These are phyloP conservation scores for Pithys albifrons DNA, from an alignment of 2,113 vertebrate genomes.

Conservation along the genomic window DNA sequence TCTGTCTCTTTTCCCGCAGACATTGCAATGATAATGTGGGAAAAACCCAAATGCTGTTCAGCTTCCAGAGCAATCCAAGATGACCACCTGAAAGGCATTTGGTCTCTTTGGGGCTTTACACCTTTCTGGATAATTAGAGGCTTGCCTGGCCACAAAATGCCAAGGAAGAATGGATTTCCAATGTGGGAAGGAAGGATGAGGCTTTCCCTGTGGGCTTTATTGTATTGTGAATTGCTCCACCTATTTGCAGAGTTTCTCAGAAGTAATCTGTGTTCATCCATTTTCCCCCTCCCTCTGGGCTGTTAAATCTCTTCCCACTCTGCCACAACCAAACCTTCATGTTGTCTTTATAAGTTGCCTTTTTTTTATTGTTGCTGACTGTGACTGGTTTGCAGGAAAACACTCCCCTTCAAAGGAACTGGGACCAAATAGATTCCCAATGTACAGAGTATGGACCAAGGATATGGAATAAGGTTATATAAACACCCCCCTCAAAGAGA, in stretches of 20 bases:
- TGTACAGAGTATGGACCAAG: too few species aligned
- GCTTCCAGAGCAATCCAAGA: not conserved
- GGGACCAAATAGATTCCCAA: not conserved
- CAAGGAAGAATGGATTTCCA: slow-evolving; percentile 23
- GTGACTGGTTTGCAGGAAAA: not conserved
- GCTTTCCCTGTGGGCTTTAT: not conserved
- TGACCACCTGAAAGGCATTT: not conserved
- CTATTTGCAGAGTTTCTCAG: slow-evolving; percentile 40
- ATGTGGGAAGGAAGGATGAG: not conserved
- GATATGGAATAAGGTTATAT: not conserved
- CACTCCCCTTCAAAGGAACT: not conserved
- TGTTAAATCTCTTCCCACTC: not conserved
- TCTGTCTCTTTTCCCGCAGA: not conserved
- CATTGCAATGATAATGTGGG: not conserved
- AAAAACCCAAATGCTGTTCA: not conserved
- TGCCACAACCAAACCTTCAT: not conserved
- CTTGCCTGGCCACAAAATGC: not conserved
- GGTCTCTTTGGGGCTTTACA: not conserved
- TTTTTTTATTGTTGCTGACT: not conserved
- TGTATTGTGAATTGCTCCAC: slow-evolving; percentile 18
- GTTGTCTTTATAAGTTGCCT: not conserved
- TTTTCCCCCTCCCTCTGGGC: not conserved
- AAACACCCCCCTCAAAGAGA: fast-evolving
- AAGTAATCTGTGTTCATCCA: not conserved
- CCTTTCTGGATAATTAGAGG: not conserved